phyloP scores from a whole-genome alignment of 1,140 invertebrate species.

The Centruroides sculpturatus region DNA sequence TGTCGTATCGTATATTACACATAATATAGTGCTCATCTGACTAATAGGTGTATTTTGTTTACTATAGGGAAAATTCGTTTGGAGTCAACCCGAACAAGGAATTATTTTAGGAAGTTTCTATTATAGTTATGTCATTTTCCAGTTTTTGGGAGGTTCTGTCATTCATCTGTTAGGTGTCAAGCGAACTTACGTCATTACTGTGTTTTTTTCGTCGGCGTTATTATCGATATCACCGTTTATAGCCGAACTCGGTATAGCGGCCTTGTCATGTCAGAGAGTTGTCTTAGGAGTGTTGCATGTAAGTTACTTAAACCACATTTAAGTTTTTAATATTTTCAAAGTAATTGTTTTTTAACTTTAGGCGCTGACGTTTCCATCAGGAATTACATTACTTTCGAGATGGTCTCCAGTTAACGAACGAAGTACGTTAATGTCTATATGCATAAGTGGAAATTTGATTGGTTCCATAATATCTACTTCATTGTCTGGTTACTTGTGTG shows the following conservation, averaged over 20 bases:
- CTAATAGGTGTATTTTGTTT: not conserved
- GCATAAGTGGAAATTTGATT: slow-evolving; percentile 21
- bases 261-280: slow-evolving; percentile 27
- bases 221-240: slow-evolving; percentile 58
- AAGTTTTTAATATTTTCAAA: no score
- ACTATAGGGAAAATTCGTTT: not conserved
- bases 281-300: slow-evolving; percentile 28
- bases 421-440: slow-evolving; percentile 7
- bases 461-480: slow-evolving; percentile 22
- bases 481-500: slow-evolving; percentile 25
- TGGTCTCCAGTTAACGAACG: slow-evolving; percentile 17
- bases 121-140: not conserved
- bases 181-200: slow-evolving; percentile 64
- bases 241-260: slow-evolving; percentile 32
- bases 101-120: not conserved
- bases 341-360: no score
- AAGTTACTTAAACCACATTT: no score
- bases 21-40: no score
- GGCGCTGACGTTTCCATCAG: slow-evolving; percentile 14
- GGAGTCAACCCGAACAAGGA: not conserved
- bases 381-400: slow-evolving; percentile 26
- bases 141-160: not conserved
- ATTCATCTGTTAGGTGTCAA: not conserved
- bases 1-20: no score
- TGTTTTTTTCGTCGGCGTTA: slow-evolving; percentile 60